Evolutionary conservation across 2,113 vertebrate genomes (phyloP).

Genomic region (Fulmarus glacialis): DNA sequence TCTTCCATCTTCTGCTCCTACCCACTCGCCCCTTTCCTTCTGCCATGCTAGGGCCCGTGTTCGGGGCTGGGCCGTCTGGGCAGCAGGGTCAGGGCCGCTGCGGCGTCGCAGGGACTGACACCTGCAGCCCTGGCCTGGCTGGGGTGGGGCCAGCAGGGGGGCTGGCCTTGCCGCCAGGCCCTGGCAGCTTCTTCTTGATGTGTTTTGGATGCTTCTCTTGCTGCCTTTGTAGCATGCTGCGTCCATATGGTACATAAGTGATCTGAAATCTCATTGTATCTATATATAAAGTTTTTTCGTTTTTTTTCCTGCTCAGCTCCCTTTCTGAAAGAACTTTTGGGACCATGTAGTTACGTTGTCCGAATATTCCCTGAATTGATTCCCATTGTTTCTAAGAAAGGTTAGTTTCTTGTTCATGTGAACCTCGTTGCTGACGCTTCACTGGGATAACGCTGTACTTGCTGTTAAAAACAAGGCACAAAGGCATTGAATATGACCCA

Average conservation of each 20-base stretch:
- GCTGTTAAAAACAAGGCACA: background rate
- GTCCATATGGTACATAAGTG: background rate
- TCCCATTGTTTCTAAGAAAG: background rate
- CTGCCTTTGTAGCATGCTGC: background rate
- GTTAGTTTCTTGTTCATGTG: background rate
- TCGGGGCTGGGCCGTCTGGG: rapidly evolving
- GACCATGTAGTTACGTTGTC: background rate
- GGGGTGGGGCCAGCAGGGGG: background rate
- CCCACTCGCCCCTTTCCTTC: rapidly evolving
- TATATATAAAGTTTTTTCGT: background rate
- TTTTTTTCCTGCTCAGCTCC: background rate
- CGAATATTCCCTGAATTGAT: background rate
- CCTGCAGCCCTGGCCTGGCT: background rate
- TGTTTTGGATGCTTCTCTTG: background rate
- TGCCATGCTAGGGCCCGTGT: rapidly evolving
- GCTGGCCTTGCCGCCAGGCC: background rate
- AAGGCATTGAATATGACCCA: background rate
- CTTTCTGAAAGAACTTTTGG: background rate
- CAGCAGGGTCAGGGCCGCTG: background rate
- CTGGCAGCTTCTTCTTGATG: background rate
- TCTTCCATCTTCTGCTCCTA: background rate
- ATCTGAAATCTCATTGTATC: background rate
- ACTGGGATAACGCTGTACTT: background rate
- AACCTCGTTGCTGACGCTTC: rapidly evolving
- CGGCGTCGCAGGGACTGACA: background rate